Conservation (phyloP, 2,113 vertebrate genomes). For the Gadus macrocephalus region DNA sequence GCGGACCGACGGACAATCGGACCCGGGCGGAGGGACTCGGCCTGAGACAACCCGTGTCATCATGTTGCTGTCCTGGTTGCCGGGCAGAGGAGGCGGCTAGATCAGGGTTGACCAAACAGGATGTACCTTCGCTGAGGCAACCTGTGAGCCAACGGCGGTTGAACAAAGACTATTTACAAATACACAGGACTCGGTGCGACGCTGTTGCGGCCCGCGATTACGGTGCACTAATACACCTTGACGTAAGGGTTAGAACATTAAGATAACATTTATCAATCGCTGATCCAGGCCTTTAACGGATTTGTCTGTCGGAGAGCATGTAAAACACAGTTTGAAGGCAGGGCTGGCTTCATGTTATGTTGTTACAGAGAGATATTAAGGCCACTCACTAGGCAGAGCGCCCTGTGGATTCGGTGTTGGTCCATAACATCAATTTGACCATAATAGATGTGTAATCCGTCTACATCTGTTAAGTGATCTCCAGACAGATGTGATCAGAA, state of each 20-base stretch:
- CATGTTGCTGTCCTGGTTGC: constrained; percentile 23
- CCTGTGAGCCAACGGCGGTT: constrained; percentile 3
- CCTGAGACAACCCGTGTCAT: constrained; percentile 13
- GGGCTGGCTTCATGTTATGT: too few relatives aligned
- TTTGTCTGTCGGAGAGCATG: not conserved
- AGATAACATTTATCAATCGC: not conserved
- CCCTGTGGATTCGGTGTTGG: too few relatives aligned
- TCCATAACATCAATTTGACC: too few relatives aligned
- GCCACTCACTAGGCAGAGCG: too few relatives aligned
- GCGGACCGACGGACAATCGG: constrained; percentile 49
- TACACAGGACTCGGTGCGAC: not conserved
- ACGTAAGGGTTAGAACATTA: not conserved
- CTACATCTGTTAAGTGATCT: too few relatives aligned
- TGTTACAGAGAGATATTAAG: too few relatives aligned
- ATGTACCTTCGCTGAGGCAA: constrained; percentile 22
- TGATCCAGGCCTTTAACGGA: not conserved
- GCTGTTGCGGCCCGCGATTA: constrained; percentile 10
- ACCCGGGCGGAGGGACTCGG: constrained; percentile 30
- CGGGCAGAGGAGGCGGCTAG: constrained; percentile 3
- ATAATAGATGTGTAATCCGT: too few relatives aligned
- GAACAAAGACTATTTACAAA: not conserved
- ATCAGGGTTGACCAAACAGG: constrained; percentile 22
- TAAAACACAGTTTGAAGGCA: not conserved
- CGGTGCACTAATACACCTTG: not conserved
- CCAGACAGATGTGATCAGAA: too few relatives aligned